phyloP scores from a whole-genome alignment of 2,113 vertebrate genomes.

The Marmota monax region DNA sequence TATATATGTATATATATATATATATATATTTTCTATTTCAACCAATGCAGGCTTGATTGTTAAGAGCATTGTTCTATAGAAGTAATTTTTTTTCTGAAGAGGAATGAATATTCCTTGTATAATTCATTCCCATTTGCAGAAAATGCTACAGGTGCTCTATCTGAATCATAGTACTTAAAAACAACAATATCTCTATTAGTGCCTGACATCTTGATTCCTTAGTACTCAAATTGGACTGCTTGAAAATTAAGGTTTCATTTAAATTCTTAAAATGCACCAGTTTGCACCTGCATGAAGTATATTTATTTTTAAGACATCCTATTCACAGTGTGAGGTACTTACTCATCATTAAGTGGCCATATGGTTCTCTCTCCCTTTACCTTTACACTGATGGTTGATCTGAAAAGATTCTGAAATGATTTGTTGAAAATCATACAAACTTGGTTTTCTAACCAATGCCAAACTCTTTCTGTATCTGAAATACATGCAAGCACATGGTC shows the following conservation, averaged over 20 bases:
- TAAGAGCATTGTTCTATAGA: background rate
- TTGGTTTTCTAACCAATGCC: background rate
- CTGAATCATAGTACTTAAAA: slow-evolving; percentile 17
- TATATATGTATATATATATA: too few species aligned
- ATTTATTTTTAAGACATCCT: background rate
- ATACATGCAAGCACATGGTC: background rate
- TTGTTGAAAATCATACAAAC: background rate
- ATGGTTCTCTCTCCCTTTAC: background rate
- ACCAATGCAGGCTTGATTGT: background rate
- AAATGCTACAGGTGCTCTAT: slow-evolving; percentile 19
- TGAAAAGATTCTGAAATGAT: background rate
- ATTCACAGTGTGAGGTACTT: background rate
- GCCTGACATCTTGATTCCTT: background rate
- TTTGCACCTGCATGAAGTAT: slow-evolving; percentile 1
- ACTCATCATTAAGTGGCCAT: background rate
- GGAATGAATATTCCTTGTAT: background rate
- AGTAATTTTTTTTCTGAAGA: background rate
- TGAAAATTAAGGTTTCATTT: slow-evolving; percentile 34
- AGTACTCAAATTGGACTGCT: background rate
- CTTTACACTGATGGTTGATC: background rate
- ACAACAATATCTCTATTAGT: slow-evolving; percentile 27
- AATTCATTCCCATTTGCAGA: background rate
- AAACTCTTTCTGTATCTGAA: background rate
- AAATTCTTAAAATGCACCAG: background rate
- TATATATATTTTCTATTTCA: background rate